phyloP scores from a whole-genome alignment of 2,113 vertebrate genomes.

The Danionella cerebrum region DNA sequence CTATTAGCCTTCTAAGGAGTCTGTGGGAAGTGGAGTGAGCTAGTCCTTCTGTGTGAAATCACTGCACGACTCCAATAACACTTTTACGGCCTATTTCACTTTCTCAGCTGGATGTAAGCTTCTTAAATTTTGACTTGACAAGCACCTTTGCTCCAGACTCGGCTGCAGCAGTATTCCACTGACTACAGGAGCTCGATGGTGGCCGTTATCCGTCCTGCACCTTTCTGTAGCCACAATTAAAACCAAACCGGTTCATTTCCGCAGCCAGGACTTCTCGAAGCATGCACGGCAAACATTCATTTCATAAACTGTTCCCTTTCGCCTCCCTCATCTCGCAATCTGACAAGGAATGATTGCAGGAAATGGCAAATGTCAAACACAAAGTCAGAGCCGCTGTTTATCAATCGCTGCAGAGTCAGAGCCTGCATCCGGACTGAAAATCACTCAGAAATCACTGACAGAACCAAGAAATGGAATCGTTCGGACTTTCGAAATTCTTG shows the following conservation, averaged over 20 bases:
- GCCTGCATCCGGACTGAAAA: no score
- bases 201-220: background rate
- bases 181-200: background rate
- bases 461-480: no score
- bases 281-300: background rate
- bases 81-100: slow-evolving; percentile 16
- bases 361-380: slow-evolving; percentile 12
- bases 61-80: slow-evolving; percentile 10
- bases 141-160: background rate
- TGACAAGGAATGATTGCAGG: background rate
- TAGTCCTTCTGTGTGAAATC: background rate
- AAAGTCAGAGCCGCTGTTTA: slow-evolving; percentile 8
- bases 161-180: background rate
- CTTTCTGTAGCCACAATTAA: background rate
- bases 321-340: background rate
- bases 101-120: slow-evolving; percentile 7
- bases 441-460: background rate
- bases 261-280: no score
- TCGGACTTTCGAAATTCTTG: no score
- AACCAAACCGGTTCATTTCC: background rate
- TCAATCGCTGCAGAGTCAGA: background rate
- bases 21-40: background rate
- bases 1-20: background rate
- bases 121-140: slow-evolving; percentile 10
- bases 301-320: background rate